These are phyloP conservation scores for Campylorhamphus procurvoides DNA, from an alignment of 2,113 vertebrate species.

Conservation along the genomic window DNA sequence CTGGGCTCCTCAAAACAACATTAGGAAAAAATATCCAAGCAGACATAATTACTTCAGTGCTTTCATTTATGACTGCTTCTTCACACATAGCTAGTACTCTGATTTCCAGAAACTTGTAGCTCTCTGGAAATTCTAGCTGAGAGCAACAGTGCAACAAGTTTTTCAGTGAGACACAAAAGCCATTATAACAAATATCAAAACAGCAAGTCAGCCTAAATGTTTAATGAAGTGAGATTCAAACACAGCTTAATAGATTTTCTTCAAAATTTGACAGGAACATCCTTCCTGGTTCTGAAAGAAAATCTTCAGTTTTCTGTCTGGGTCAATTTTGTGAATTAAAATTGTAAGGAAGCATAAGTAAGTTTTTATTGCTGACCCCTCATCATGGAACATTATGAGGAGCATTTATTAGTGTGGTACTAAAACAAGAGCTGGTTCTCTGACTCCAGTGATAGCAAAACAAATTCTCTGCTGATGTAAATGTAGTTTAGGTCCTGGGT, in stretches of 20 bases:
- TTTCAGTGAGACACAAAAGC: not conserved
- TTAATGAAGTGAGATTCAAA: slow-evolving; percentile 37
- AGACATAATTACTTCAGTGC: not conserved
- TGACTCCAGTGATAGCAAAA: not conserved
- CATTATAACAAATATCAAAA: slow-evolving; percentile 2
- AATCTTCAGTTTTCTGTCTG: not conserved
- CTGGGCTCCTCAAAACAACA: not conserved
- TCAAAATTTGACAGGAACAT: not conserved
- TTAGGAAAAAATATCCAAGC: not conserved
- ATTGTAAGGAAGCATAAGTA: not conserved
- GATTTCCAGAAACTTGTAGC: not conserved
- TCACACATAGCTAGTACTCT: not conserved
- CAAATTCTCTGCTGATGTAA: not conserved
- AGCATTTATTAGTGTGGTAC: not conserved
- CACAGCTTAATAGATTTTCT: not conserved
- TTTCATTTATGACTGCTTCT: not conserved
- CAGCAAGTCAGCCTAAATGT: not conserved
- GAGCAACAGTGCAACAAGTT: not conserved
- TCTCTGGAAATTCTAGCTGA: not conserved
- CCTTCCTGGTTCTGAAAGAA: not conserved
- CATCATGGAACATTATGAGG: not conserved
- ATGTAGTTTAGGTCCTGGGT: not conserved
- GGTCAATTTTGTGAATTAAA: slow-evolving; percentile 34
- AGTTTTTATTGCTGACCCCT: slow-evolving; percentile 9
- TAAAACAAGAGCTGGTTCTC: not conserved